Evolutionary conservation across 2,113 vertebrate genomes (phyloP), one percentile per base, ranked within the genome.

Genomic region (Turdus rufiventris): DNA sequence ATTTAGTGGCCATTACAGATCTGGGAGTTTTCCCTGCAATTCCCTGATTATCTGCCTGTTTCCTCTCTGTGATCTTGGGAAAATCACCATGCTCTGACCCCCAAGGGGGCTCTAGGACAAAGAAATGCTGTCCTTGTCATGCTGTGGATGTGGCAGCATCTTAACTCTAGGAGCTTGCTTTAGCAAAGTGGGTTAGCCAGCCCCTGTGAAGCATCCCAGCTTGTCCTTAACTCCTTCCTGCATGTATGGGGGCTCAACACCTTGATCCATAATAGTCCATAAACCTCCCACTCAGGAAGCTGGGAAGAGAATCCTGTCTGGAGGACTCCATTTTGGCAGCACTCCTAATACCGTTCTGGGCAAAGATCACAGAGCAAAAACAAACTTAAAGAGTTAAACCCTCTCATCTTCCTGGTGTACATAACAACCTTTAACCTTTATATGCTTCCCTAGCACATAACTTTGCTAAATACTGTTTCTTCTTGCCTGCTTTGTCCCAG

Each of bases 191-290:
- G 0, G 9, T 42, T 34, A 40, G 83, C 9, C 29, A 60, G 14
- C 8, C 6, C 5, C 40, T 56, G 15, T 47, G 18, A 83, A 76
- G 54, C n/a, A 54, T 10, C n/a, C 65, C 45, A 54, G 1, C 23
- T 63, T 45, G 33, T 14, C 23, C 65, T 36, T 10, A 18, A 4
- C 5, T 4, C 36, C 38, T 65, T 60, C 25, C 8, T 60, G 29
- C 7, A 3, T 8, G 2, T 5, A 15, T 2, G 1, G 15, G 13
- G 8, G 14, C 14, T 42, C 53, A 62, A 7, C 12, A 9, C 4
- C 29, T 82, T 16, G 8, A 33, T 17, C n/a, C 5, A 0, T 10
- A 53, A 23, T 10, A 56, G 33, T 6, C 5, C n/a, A 65, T 67
- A 42, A 67, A 14, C 12, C 36, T 61, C 71, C 36, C 24, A 18